Base-by-base conservation (phyloP, 2,888 invertebrate genomes). In the Panzeria rudis region DNA sequence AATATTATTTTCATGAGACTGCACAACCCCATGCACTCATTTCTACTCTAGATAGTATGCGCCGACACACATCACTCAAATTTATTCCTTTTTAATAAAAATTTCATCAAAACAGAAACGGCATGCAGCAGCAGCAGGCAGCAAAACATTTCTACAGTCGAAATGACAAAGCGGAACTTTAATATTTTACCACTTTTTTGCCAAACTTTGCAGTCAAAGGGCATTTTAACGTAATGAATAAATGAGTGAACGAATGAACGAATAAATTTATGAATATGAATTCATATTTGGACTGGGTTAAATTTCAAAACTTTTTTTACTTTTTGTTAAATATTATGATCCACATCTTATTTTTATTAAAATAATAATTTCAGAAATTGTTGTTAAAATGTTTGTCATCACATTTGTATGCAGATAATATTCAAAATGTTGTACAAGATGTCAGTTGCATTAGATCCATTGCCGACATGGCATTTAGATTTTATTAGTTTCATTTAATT, bases 211-310 rank as follows among this genome's bases (percentile, higher is more conserved):
- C 44, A 71, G 62, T 76, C 71, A 69, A 76, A 76, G 52, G 50
- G 64, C 41, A 64, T 71, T 82, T 71, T 59, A 82, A 77, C 20
- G 35, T 71, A 72, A 64, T 77, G 76, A 71, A 82, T 82, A 56
- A 69, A 64, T 17, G 35, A 44, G 23, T 41, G 75, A 64, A 38
- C 25, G 41, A 41, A 32, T 23, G 71, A 41, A 20, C 41, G 44
- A 47, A 32, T 50, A 25, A 44, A 25, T 32, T 13, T 5, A 44
- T 62, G 41, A 38, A 38, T 69, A 15, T 52, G 9, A 35, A 20
- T 66, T 29, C 7, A 13, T 32, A 50, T 32, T 32, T 32, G 20
- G 13, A 47, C 3, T 20, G 35, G 15, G 17, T 68, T 35, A 15
- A 50, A 54, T 54, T 41, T 6, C 38, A n/a, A 50, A 68, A 32